Evolutionary conservation across 2,797 vertebrate genomes (phyloP).

Genomic region (Pagetopsis macropterus): DNA sequence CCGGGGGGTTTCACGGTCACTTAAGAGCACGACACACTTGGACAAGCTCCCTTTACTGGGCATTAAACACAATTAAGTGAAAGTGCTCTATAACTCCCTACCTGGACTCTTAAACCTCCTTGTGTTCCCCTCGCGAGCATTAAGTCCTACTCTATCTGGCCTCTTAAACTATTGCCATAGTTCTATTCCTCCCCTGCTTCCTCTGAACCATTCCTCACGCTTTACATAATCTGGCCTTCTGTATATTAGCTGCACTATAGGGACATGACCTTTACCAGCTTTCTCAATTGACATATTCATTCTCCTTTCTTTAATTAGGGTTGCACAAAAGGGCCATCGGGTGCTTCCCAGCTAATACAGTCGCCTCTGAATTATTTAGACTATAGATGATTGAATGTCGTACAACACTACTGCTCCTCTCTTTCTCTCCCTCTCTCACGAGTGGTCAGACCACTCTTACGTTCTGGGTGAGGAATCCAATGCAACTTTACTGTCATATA

Average conservation of each 20-base stretch:
- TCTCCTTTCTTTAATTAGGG: constrained; percentile 54
- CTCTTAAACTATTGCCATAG: constrained; percentile 34
- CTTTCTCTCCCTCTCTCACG: constrained; percentile 4
- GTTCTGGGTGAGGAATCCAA: background rate
- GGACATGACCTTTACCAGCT: constrained; percentile 63
- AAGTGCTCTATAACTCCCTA: constrained; percentile 55
- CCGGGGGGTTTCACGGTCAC: constrained; percentile 56
- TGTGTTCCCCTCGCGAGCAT: constrained; percentile 19
- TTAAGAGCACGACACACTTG: constrained; percentile 67
- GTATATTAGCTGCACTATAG: constrained; percentile 38
- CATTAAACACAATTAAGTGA: constrained; percentile 75
- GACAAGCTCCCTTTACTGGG: constrained; percentile 59
- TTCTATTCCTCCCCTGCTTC: constrained; percentile 35
- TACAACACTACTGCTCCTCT: constrained; percentile 1
- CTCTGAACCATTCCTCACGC: constrained; percentile 27
- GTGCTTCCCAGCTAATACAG: constrained; percentile 41
- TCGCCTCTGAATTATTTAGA: constrained; percentile 68
- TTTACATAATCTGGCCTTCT: constrained; percentile 41
- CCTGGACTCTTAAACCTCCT: constrained; percentile 57
- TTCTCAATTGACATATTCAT: constrained; percentile 50
- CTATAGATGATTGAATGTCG: constrained; percentile 47
- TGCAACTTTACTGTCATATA: background rate
- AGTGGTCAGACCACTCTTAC: constrained; percentile 6
- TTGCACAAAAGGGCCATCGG: constrained; percentile 28
- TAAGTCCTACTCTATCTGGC: constrained; percentile 64